Conservation (phyloP, 1,140 invertebrate genomes). For the Temnothorax longispinosus region DNA sequence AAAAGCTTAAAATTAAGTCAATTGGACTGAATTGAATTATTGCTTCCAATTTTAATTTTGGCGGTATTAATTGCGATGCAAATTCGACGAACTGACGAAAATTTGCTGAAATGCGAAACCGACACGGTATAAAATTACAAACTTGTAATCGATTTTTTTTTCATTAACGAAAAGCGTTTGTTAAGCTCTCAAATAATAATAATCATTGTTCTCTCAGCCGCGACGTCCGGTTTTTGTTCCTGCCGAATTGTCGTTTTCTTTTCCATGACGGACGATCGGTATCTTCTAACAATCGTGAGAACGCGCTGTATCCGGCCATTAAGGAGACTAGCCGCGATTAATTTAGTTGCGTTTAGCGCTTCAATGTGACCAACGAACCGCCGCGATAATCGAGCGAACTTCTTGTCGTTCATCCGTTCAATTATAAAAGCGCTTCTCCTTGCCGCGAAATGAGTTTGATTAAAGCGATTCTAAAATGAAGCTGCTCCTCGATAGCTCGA, state of each 20-base stretch:
- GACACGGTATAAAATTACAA: background rate
- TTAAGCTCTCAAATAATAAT: background rate
- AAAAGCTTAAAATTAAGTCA: background rate
- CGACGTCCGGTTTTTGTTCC: constrained; percentile 10
- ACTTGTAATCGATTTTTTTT: background rate
- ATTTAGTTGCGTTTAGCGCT: constrained; percentile 59
- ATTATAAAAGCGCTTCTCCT: constrained; percentile 31
- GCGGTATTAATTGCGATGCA: no score
- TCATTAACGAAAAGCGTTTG: background rate
- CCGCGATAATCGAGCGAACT: constrained; percentile 44
- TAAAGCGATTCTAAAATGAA: constrained; percentile 28
- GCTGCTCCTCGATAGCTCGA: background rate
- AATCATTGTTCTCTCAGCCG: background rate
- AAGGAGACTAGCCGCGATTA: constrained; percentile 50
- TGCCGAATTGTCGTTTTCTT: constrained; percentile 22
- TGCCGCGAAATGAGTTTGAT: background rate
- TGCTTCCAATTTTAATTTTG: background rate
- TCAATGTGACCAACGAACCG: constrained; percentile 32
- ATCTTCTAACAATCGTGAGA: constrained; percentile 60
- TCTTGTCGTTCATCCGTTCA: constrained; percentile 40
- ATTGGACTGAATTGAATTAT: background rate
- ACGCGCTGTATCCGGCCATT: constrained; percentile 49
- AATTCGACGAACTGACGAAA: background rate
- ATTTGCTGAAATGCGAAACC: background rate
- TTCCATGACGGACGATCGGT: constrained; percentile 28